phyloP scores from a whole-genome alignment of 2,797 vertebrate species.

The Nannoperca obscura region DNA sequence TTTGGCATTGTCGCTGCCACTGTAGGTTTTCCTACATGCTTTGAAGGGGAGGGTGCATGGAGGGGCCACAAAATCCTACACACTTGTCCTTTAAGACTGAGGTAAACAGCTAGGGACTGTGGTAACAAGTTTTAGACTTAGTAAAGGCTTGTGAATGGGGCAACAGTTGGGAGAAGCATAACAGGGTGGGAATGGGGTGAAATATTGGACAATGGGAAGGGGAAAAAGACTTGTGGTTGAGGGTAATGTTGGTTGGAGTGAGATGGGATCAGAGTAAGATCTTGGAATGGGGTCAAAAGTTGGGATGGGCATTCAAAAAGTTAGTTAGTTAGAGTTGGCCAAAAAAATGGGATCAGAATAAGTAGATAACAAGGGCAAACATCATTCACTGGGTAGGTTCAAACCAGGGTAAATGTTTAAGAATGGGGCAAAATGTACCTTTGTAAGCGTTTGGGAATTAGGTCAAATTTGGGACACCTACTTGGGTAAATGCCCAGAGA shows the following conservation, averaged over 20 bases:
- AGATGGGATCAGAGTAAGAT: background rate
- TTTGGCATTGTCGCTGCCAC: too few species aligned
- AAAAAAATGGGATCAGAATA: background rate
- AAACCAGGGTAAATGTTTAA: background rate
- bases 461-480: background rate
- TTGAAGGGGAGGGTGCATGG: too few species aligned
- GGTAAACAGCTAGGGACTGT: background rate
- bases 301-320: background rate
- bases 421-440: background rate
- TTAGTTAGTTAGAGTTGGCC: background rate
- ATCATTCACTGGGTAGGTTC: background rate
- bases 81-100: background rate
- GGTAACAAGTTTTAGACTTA: background rate
- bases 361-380: background rate
- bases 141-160: background rate
- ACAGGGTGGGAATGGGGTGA: background rate
- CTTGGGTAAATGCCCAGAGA: background rate
- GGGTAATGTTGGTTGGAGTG: background rate
- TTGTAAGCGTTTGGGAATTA: background rate
- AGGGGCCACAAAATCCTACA: background rate
- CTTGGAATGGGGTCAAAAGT: background rate
- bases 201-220: background rate
- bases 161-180: background rate
- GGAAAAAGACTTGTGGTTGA: background rate
- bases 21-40: too few species aligned